A percentile compares a stretch with the other conserved stretches of the same genome.
Conservation (phyloP, 2,113 vertebrate genomes). For the Marcusenius ussheri region DNA sequence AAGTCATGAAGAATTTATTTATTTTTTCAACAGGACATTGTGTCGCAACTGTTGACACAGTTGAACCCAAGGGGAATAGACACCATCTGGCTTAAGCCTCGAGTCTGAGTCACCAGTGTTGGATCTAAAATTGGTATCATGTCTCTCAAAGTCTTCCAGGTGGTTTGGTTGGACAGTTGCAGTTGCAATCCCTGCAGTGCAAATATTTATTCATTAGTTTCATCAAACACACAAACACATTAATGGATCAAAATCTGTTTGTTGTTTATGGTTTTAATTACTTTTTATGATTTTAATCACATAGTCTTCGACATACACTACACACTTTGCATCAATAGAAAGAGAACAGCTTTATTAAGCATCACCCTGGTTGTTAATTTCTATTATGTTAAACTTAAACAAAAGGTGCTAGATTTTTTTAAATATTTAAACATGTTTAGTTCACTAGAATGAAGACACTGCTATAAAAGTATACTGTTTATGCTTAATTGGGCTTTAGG, state of each 20-base stretch:
- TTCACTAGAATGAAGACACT: neutral
- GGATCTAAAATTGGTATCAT: neutral
- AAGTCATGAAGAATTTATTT: neutral
- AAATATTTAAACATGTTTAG: conserved; percentile 5
- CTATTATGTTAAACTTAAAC: neutral
- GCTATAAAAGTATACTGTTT: neutral
- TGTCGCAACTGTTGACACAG: neutral
- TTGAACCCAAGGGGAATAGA: neutral
- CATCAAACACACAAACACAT: neutral
- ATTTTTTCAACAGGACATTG: neutral
- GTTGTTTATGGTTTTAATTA: neutral
- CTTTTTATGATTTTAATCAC: neutral
- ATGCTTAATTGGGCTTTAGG: neutral
- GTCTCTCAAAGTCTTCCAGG: neutral
- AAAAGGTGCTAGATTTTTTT: conserved; percentile 1
- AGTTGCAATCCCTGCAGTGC: neutral
- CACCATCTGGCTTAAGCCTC: neutral
- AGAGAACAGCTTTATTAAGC: neutral
- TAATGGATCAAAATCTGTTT: neutral
- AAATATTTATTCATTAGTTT: neutral
- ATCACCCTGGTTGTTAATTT: neutral
- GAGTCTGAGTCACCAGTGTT: neutral
- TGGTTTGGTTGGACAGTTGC: neutral
- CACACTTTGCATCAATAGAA: neutral
- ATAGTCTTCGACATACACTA: neutral